A percentile compares a stretch with the other conserved stretches of the same genome.
These are phyloP conservation scores for Callocephalon fimbriatum DNA, from an alignment of 2,113 vertebrate species.

Conservation along the genomic window DNA sequence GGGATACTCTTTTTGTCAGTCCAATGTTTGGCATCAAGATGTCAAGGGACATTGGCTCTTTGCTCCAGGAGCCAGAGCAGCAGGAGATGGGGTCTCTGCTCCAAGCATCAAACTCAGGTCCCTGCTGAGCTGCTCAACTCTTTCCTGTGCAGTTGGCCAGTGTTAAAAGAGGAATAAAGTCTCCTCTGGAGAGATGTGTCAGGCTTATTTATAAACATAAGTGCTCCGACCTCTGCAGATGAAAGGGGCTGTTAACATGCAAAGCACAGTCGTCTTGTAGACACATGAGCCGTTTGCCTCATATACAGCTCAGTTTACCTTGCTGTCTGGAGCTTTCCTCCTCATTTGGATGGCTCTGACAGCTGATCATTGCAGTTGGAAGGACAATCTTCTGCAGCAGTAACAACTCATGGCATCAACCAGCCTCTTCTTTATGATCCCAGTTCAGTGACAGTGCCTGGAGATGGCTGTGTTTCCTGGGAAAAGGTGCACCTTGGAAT, in stretches of 20 bases:
- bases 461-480: not conserved
- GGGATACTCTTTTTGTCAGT: not conserved
- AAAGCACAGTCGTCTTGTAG: not conserved
- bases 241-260: not conserved
- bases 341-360: not conserved
- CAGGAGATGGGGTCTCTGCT: not conserved
- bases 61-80: not conserved
- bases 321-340: not conserved
- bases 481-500: not conserved
- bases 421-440: not conserved
- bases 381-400: not conserved
- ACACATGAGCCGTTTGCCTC: not conserved
- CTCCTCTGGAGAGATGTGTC: not conserved
- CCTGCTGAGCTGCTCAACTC: not conserved
- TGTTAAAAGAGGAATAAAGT: not conserved
- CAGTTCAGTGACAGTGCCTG: not conserved
- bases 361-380: not conserved
- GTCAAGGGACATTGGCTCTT: not conserved
- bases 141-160: not conserved
- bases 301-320: not conserved
- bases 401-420: not conserved
- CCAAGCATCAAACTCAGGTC: not conserved
- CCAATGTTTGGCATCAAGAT: not conserved
- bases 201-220: conserved; percentile 18
- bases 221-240: not conserved